These are phyloP conservation scores for Oreochromis niloticus DNA, from an alignment of 2,113 vertebrate species.

Conservation along the genomic window DNA sequence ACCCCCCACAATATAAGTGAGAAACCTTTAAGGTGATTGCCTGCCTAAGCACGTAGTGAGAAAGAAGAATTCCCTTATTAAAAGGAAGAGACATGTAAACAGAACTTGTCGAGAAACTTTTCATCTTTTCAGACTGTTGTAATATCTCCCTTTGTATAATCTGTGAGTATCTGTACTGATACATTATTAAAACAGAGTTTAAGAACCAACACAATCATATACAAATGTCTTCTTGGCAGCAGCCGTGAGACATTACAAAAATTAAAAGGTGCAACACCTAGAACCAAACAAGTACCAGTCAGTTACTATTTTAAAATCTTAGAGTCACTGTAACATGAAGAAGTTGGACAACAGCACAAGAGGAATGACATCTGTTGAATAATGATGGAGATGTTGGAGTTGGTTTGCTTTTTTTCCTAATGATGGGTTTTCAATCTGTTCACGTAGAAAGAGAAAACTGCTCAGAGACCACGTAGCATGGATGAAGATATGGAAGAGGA, in stretches of 20 bases:
- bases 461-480: neutral
- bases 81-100: neutral
- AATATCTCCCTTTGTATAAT: neutral
- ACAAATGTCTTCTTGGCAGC: neutral
- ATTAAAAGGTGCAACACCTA: neutral
- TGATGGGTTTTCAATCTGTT: neutral
- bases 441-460: constrained; percentile 55
- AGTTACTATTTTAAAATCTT: neutral
- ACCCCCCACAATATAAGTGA: neutral
- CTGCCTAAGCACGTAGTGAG: neutral
- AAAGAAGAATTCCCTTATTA: neutral
- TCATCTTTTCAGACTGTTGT: neutral
- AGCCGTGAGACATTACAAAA: neutral
- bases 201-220: neutral
- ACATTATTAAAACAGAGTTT: neutral
- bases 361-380: neutral
- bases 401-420: neutral
- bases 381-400: neutral
- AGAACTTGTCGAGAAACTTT: neutral
- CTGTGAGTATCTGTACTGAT: neutral
- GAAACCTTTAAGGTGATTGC: neutral
- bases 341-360: neutral
- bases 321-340: neutral
- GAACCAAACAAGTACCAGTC: neutral
- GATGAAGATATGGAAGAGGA: constrained; percentile 52